These are phyloP conservation scores for Eira barbara DNA, from an alignment of 2,113 vertebrate genomes.

Conservation along the genomic window DNA sequence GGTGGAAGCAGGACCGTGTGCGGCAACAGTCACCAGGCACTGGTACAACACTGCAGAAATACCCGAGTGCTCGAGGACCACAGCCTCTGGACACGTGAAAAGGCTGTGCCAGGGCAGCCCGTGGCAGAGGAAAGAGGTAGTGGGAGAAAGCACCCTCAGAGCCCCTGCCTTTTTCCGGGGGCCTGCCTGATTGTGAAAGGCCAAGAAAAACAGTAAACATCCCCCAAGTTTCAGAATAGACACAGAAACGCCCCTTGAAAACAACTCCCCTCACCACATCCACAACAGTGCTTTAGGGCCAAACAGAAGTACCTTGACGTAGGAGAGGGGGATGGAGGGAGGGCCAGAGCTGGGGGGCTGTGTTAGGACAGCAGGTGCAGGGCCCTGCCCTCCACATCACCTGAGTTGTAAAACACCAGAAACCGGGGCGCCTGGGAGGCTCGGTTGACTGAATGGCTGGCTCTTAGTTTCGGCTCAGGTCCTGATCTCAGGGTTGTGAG, in stretches of 20 bases:
- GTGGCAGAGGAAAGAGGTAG: neutral
- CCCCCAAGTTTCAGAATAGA: neutral
- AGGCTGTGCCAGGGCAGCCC: neutral
- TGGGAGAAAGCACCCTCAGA: neutral
- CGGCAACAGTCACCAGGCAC: neutral
- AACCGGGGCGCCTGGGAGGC: neutral
- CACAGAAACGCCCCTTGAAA: neutral
- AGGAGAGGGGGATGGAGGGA: neutral
- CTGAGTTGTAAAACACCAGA: neutral
- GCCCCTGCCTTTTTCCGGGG: neutral
- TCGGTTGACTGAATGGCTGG: neutral
- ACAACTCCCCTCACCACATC: rapidly evolving
- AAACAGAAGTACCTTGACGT: neutral
- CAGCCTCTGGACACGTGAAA: neutral
- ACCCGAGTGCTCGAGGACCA: neutral
- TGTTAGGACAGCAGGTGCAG: too few relatives aligned
- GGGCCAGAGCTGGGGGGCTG: neutral
- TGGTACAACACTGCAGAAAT: neutral
- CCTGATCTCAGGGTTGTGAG: neutral
- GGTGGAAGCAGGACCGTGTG: neutral
- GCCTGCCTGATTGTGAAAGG: neutral
- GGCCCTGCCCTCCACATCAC: too few relatives aligned
- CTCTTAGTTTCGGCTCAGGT: neutral
- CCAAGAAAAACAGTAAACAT: neutral
- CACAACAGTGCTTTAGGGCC: neutral